Evolutionary conservation across 2,888 invertebrate genomes (phyloP).

Genomic region (Xanthia icteritia): DNA sequence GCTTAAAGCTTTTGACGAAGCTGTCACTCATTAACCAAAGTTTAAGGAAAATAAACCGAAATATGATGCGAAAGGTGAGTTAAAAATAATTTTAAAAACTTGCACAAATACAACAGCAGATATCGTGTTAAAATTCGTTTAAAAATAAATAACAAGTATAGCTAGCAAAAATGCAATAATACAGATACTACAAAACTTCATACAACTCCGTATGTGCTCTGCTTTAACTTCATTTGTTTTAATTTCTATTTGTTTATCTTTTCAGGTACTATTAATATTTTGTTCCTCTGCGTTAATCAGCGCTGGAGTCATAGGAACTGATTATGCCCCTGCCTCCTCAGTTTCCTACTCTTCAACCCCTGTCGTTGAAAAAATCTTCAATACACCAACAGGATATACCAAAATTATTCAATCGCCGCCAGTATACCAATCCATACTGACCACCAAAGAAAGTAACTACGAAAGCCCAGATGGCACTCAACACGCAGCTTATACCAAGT

Average conservation of each 20-base stretch:
- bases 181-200: not conserved
- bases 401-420: conserved; percentile 60
- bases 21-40: conserved; percentile 72
- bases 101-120: not conserved
- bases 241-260: conserved; percentile 37
- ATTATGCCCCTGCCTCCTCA: conserved; percentile 64
- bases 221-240: not conserved
- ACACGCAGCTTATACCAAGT: conserved; percentile 62
- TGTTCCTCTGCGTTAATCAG: conserved; percentile 65
- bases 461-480: conserved; percentile 61
- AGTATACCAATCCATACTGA: conserved; percentile 65
- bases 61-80: conserved; percentile 75
- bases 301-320: conserved; percentile 65
- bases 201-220: not conserved
- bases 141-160: not conserved
- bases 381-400: conserved; percentile 48
- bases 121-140: not conserved
- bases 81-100: not conserved
- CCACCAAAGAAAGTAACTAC: conserved; percentile 65
- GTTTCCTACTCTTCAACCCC: conserved; percentile 65
- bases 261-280: conserved; percentile 72
- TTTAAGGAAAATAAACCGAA: conserved; percentile 59
- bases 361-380: conserved; percentile 21
- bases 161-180: not conserved
- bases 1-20: conserved; percentile 63